Conservation (phyloP, 2,113 vertebrate genomes). For the Megalops atlanticus region DNA sequence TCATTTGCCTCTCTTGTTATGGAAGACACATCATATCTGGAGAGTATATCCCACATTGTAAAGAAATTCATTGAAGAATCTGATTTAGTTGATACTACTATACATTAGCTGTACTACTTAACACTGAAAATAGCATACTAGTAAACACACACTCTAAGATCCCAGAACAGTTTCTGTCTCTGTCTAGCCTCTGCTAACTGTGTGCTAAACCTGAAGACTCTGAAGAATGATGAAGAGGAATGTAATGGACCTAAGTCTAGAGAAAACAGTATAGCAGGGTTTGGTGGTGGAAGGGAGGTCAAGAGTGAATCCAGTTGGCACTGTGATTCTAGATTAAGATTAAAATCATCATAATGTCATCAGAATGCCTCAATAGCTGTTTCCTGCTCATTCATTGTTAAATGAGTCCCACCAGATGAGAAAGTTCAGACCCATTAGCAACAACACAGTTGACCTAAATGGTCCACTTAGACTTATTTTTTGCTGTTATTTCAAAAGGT, state of each 20-base stretch:
- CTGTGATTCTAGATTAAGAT: constrained; percentile 21
- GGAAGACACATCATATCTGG: background rate
- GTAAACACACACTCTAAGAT: too few relatives aligned
- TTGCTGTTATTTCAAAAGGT: too few relatives aligned
- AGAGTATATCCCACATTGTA: background rate
- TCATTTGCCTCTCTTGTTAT: background rate
- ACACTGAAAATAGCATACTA: too few relatives aligned
- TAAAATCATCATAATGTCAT: constrained; percentile 24
- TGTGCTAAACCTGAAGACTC: too few relatives aligned
- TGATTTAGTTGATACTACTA: too few relatives aligned
- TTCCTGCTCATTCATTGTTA: constrained; percentile 55
- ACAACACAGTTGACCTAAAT: constrained; percentile 45
- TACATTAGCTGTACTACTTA: too few relatives aligned
- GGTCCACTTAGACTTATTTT: too few relatives aligned
- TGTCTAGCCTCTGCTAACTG: too few relatives aligned
- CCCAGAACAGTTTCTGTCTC: too few relatives aligned
- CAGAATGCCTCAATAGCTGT: constrained; percentile 32
- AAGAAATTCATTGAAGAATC: background rate
- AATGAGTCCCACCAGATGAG: constrained; percentile 50
- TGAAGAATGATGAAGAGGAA: background rate
- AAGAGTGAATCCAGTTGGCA: constrained; percentile 24
- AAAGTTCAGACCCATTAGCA: constrained; percentile 37
- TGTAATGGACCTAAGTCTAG: too few relatives aligned
- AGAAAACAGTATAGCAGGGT: too few relatives aligned
- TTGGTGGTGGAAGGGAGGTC: constrained; percentile 12